Evolutionary conservation across 2,888 invertebrate genomes (phyloP).

Genomic region (Linnaemya tessellans): DNA sequence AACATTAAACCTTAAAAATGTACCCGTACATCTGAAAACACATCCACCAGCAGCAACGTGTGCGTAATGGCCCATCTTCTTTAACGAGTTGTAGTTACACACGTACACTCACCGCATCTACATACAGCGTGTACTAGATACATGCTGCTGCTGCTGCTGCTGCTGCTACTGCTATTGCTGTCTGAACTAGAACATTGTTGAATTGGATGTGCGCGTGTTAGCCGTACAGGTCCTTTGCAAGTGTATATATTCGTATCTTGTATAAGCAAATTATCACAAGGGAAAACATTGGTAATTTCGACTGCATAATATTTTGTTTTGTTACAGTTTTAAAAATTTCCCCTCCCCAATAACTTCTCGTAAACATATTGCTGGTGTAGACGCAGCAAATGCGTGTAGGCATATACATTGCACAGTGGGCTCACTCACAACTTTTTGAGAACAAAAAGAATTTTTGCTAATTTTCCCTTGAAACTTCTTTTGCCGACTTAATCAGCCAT

Average conservation of each 20-base stretch:
- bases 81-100: constrained; percentile 41
- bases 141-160: not conserved
- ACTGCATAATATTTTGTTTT: constrained; percentile 57
- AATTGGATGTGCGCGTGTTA: constrained; percentile 2
- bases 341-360: constrained; percentile 8
- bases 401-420: not conserved
- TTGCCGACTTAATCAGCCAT: too few relatives aligned
- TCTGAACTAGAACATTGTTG: constrained; percentile 23
- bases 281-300: constrained; percentile 39
- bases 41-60: constrained; percentile 46
- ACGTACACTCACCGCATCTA: not conserved
- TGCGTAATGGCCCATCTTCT: constrained; percentile 48
- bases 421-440: too few relatives aligned
- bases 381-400: not conserved
- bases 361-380: not conserved
- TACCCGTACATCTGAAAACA: constrained; percentile 33
- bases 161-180: not conserved
- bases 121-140: not conserved
- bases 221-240: constrained; percentile 25
- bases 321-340: constrained; percentile 48
- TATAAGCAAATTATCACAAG: constrained; percentile 56
- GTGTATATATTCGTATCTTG: constrained; percentile 28
- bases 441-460: too few relatives aligned
- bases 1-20: constrained; percentile 54
- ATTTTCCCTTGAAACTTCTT: too few relatives aligned